phyloP scores from a whole-genome alignment of 2,888 invertebrate genomes.

The Andrena flavipes region DNA sequence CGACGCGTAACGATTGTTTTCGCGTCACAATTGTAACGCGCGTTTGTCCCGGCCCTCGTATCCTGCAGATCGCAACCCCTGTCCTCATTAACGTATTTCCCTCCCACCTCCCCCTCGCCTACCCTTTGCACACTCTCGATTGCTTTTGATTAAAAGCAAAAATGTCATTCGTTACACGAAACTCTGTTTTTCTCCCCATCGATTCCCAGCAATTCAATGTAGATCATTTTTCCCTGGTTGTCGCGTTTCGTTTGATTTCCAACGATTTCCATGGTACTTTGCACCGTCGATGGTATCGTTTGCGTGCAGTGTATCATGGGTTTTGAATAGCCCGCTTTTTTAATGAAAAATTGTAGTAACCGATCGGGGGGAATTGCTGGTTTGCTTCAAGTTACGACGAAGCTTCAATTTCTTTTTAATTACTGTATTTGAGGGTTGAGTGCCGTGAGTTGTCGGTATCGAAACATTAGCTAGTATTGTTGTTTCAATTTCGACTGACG shows the following conservation, averaged over 20 bases:
- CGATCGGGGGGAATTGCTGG: no score
- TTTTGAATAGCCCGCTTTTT: background rate
- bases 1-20: constrained; percentile 2
- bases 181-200: background rate
- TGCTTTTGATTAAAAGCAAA: background rate
- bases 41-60: background rate
- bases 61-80: background rate
- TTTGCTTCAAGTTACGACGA: no score
- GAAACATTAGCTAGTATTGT: background rate
- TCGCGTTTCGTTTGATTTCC: background rate
- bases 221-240: background rate
- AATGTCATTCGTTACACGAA: background rate
- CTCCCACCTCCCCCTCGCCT: background rate
- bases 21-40: constrained; percentile 2
- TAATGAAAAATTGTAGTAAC: background rate
- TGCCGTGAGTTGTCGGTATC: background rate
- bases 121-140: background rate
- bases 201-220: background rate
- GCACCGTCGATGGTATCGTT: background rate
- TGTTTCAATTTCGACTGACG: background rate
- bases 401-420: background rate
- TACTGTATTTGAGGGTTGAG: background rate
- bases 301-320: background rate
- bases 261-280: background rate
- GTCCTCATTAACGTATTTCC: constrained; percentile 1